A percentile compares a stretch with the other conserved stretches of the same genome.
phyloP scores from a whole-genome alignment of 2,888 invertebrate genomes.

The Chrysina gloriosa region DNA sequence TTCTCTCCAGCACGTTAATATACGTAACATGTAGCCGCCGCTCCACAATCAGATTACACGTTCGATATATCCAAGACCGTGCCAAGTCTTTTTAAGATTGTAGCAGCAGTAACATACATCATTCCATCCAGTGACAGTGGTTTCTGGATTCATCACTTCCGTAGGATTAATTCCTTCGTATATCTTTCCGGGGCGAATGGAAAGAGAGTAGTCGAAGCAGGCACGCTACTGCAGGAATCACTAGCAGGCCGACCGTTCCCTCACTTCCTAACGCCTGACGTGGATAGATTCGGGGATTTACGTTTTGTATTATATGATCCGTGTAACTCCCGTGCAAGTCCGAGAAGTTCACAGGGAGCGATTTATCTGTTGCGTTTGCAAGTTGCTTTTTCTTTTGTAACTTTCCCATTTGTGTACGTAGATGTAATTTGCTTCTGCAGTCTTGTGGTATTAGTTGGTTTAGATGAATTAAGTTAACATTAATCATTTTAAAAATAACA shows the following conservation, averaged over 20 bases:
- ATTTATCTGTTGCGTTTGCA: constrained; percentile 33
- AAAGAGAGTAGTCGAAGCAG: background rate
- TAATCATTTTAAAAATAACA: no score
- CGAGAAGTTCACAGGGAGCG: constrained; percentile 34
- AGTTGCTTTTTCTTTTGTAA: background rate
- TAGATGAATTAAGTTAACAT: no score
- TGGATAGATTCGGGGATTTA: constrained; percentile 35
- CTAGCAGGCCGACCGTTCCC: constrained; percentile 3
- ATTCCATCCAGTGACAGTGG: constrained; percentile 31
- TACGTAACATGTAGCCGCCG: background rate
- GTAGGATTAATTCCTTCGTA: constrained; percentile 30
- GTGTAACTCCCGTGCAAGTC: constrained; percentile 23
- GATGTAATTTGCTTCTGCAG: background rate
- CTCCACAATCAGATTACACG: background rate
- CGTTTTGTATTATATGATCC: constrained; percentile 36
- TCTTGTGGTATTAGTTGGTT: background rate
- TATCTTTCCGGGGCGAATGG: no score
- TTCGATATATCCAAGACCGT: background rate
- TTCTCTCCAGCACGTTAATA: background rate
- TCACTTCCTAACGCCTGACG: constrained; percentile 18
- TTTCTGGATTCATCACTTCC: constrained; percentile 32
- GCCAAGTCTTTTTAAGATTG: background rate
- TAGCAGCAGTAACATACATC: constrained; percentile 25
- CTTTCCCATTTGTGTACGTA: constrained; percentile 1
- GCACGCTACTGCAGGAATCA: background rate